Evolutionary conservation across 2,113 vertebrate species (phyloP).

Genomic region (Pseudorasbora parva): DNA sequence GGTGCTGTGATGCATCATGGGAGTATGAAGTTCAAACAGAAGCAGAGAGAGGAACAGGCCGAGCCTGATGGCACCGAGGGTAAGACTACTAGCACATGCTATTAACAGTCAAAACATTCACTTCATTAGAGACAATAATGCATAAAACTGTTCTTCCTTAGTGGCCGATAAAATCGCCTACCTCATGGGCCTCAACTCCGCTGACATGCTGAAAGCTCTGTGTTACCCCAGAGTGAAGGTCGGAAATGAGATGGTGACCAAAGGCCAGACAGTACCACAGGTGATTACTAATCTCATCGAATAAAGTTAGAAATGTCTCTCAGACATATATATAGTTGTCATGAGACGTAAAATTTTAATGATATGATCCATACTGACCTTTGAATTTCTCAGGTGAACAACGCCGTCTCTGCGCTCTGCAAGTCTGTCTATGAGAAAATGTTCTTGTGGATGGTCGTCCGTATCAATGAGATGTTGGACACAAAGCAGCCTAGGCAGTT

Average conservation of each 20-base stretch:
- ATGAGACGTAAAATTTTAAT: no score
- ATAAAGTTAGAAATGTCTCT: no score
- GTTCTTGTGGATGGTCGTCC: no score
- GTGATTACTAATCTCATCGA: no score
- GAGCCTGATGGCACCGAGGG: constrained; percentile 89
- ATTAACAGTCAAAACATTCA: not conserved
- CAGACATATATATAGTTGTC: no score
- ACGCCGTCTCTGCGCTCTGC: no score
- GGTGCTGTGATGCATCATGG: constrained; percentile 90
- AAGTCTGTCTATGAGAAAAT: no score
- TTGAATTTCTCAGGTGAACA: no score
- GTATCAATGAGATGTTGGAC: no score
- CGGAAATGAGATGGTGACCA: constrained; percentile 65
- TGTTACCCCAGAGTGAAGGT: constrained; percentile 65
- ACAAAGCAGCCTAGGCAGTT: no score
- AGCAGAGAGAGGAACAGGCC: constrained; percentile 26
- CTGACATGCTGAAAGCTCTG: constrained; percentile 64
- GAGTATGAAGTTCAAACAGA: constrained; percentile 71
- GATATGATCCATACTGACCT: no score
- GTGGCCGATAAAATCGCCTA: constrained; percentile 65
- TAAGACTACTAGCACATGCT: constrained; percentile 45
- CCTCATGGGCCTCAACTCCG: constrained; percentile 65
- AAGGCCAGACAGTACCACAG: constrained; percentile 48
- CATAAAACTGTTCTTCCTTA: not conserved
- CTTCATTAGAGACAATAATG: not conserved